Evolutionary conservation across 2,797 vertebrate species (phyloP).

Genomic region (Helostoma temminkii): DNA sequence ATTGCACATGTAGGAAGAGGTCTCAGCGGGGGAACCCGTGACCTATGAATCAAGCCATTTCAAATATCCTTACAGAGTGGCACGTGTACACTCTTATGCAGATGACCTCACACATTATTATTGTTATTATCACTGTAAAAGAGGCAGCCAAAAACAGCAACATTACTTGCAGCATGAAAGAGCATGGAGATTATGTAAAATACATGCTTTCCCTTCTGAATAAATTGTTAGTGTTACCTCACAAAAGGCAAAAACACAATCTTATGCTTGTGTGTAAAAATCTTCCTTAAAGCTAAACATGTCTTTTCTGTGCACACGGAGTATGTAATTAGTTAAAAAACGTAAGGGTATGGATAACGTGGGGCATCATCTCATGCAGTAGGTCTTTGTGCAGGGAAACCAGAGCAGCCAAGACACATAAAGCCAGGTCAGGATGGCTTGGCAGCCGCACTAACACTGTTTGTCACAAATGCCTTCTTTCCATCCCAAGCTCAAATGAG

Average conservation of each 20-base stretch:
- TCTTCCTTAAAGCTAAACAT: conserved; percentile 2
- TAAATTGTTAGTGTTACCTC: conserved; percentile 19
- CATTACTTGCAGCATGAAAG: conserved; percentile 19
- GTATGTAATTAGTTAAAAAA: conserved; percentile 50
- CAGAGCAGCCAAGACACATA: conserved; percentile 73
- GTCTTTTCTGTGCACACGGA: neutral
- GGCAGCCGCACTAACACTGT: conserved; percentile 81
- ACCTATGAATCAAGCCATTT: conserved; percentile 78
- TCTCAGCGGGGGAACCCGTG: conserved; percentile 75
- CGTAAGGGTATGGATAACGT: conserved; percentile 63
- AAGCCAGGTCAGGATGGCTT: conserved; percentile 72
- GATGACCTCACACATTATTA: conserved; percentile 43
- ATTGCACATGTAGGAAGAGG: conserved; percentile 80
- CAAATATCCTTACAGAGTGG: conserved; percentile 57
- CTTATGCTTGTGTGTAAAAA: conserved; percentile 4
- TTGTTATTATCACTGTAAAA: conserved; percentile 46
- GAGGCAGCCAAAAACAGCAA: conserved; percentile 39
- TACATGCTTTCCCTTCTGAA: conserved; percentile 6
- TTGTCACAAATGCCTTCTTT: conserved; percentile 85
- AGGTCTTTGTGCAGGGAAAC: conserved; percentile 59
- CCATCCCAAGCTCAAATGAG: conserved; percentile 81
- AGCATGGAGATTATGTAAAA: conserved; percentile 6
- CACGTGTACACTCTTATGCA: conserved; percentile 20
- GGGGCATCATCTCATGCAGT: conserved; percentile 67
- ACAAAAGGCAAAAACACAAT: conserved; percentile 20